Conservation (phyloP, 2,797 vertebrate species). For the Danionella dracula region DNA sequence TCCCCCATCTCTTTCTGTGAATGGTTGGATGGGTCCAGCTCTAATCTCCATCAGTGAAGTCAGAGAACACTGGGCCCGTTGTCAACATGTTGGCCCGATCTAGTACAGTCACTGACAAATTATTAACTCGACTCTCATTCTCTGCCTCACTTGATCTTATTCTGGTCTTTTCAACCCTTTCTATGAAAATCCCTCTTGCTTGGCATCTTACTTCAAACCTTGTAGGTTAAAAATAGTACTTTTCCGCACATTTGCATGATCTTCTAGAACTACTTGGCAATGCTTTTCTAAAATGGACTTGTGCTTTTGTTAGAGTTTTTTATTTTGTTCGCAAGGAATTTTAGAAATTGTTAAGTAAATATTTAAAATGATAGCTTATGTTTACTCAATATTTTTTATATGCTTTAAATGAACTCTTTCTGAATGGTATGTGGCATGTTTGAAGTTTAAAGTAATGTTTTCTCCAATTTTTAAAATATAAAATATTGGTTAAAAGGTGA, state of each 20-base stretch:
- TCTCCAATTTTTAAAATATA: no score
- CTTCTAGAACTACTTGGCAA: background rate
- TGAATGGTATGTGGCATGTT: no score
- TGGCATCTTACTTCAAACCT: slow-evolving; percentile 35
- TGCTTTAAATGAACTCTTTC: no score
- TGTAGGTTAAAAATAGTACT: background rate
- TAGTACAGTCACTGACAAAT: slow-evolving; percentile 70
- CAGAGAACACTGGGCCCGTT: slow-evolving; percentile 69
- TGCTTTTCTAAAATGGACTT: background rate
- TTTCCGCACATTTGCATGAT: background rate
- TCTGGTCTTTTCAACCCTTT: background rate
- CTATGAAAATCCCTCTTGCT: slow-evolving; percentile 38
- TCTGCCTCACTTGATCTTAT: background rate
- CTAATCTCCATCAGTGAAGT: slow-evolving; percentile 64
- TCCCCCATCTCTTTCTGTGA: slow-evolving; percentile 41
- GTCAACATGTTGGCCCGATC: slow-evolving; percentile 66
- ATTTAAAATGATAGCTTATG: no score
- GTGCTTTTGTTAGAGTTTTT: background rate
- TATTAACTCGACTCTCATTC: slow-evolving; percentile 61
- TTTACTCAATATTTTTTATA: no score
- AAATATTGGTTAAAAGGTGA: no score
- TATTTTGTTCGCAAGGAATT: no score
- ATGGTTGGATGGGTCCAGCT: slow-evolving; percentile 53
- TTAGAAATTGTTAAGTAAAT: no score
- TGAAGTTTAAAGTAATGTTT: no score